These are phyloP conservation scores for Luehdorfia chinensis DNA, from an alignment of 1,140 invertebrate genomes.

Conservation along the genomic window DNA sequence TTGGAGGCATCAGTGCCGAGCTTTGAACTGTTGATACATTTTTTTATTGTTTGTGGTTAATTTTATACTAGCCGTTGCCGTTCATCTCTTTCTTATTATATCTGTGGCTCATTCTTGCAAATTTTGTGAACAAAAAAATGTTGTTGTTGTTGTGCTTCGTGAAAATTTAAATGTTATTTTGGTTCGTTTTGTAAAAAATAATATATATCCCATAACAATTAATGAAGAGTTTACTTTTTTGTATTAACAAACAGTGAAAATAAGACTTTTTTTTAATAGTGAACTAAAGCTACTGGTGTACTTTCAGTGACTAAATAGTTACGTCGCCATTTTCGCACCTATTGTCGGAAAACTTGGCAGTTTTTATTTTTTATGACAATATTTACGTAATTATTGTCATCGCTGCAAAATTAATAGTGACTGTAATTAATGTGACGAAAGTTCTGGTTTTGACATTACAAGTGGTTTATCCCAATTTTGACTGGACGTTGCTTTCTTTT, in stretches of 20 bases:
- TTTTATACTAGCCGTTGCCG: no score
- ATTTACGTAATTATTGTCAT: slow-evolving; percentile 12
- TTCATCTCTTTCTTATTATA: slow-evolving; percentile 1
- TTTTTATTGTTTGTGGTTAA: no score
- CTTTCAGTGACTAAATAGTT: slow-evolving; percentile 27
- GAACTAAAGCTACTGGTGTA: slow-evolving; percentile 19
- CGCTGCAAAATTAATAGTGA: neutral
- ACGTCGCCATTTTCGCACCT: slow-evolving; percentile 65
- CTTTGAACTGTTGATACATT: no score
- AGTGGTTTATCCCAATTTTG: slow-evolving; percentile 1
- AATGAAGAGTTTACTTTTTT: neutral
- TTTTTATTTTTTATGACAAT: slow-evolving; percentile 8
- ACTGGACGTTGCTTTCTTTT: slow-evolving; percentile 27
- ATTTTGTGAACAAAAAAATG: slow-evolving; percentile 14
- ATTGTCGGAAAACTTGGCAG: slow-evolving; percentile 28
- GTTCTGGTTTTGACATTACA: neutral
- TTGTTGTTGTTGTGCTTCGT: slow-evolving; percentile 16
- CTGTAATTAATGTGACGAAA: slow-evolving; percentile 10
- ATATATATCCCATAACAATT: neutral
- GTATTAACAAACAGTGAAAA: neutral
- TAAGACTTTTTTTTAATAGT: slow-evolving; percentile 3
- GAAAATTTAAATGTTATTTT: slow-evolving; percentile 8
- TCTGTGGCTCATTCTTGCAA: slow-evolving; percentile 16
- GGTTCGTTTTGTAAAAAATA: neutral
- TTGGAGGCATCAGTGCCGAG: no score